phyloP scores from a whole-genome alignment of 35 echinoderm and acorn worm genomes.

The Apostichopus japonicus region DNA sequence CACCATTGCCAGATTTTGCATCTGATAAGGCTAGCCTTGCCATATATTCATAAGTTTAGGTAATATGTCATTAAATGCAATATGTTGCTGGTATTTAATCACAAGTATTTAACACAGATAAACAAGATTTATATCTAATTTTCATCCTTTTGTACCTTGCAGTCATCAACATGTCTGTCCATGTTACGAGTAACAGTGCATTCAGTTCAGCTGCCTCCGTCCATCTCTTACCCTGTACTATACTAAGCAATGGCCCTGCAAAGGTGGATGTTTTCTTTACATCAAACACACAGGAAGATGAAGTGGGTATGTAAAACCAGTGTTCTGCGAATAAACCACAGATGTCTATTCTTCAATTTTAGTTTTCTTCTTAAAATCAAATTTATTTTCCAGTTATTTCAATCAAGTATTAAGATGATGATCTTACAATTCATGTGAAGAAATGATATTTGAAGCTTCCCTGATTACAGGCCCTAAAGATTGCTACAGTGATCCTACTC shows the following conservation, averaged over 20 bases:
- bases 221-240: neutral
- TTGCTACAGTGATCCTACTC: too few relatives aligned
- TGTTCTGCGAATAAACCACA: neutral
- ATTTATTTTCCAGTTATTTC: neutral
- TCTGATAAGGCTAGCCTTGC: too few relatives aligned
- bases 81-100: too few relatives aligned
- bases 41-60: too few relatives aligned
- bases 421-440: neutral
- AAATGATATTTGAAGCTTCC: too few relatives aligned
- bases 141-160: neutral
- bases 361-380: neutral
- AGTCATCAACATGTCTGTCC: neutral
- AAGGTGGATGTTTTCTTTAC: conserved; percentile 18
- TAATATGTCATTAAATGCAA: too few relatives aligned
- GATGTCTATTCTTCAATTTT: too few relatives aligned
- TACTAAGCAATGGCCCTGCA: neutral
- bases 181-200: neutral
- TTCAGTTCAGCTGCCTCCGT: neutral
- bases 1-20: too few relatives aligned
- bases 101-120: too few relatives aligned
- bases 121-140: neutral
- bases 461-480: too few relatives aligned
- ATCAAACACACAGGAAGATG: neutral
- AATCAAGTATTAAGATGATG: neutral
- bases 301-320: neutral